Percentiles rank a stretch among this genome's conserved stretches.
Conservation (phyloP, 2,113 vertebrate species). For the Pseudopipra pipra region DNA sequence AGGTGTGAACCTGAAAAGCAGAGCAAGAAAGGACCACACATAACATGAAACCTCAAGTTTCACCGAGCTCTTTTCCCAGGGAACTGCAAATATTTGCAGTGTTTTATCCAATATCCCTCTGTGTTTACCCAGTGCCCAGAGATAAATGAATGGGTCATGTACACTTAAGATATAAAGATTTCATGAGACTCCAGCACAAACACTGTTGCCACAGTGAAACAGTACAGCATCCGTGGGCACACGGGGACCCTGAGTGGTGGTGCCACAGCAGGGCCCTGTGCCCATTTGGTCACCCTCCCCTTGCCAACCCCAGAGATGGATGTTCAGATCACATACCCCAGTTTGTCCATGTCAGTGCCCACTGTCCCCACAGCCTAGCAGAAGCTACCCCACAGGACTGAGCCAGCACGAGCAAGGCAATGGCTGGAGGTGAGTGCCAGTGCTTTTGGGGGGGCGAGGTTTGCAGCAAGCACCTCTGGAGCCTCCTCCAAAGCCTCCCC, state of each 20-base stretch:
- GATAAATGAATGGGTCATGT: not conserved
- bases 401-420: not conserved
- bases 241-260: accelerated
- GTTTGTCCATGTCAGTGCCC: not conserved
- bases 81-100: constrained; percentile 3
- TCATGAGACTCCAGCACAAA: not conserved
- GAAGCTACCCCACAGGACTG: not conserved
- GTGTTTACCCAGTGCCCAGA: not conserved
- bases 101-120: not conserved
- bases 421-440: not conserved
- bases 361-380: not conserved
- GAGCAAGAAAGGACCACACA: not conserved
- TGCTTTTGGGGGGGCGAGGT: not conserved
- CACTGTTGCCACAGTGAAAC: not conserved
- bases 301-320: not conserved
- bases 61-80: not conserved
- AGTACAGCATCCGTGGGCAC: accelerated
- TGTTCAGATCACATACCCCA: not conserved
- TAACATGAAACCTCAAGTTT: not conserved
- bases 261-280: accelerated
- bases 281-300: not conserved
- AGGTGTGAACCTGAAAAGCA: not conserved
- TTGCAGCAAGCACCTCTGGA: not conserved
- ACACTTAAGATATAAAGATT: not conserved
- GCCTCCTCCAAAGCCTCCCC: not conserved